Base-by-base conservation (phyloP, 1,140 invertebrate species). In the Papilio machaon region DNA sequence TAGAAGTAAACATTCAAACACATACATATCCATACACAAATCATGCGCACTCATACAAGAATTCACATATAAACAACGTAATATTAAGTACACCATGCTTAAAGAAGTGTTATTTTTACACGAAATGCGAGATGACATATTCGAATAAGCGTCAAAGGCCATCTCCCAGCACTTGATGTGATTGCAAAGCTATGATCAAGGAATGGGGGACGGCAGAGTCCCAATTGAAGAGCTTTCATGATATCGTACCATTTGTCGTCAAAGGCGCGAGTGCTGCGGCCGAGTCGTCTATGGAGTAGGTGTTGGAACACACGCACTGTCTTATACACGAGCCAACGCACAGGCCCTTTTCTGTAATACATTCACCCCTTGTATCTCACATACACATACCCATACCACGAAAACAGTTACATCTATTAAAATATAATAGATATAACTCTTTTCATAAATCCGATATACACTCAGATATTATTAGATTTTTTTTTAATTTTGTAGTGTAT, bases 321-420 rank as follows among this genome's bases (percentile, higher is more conserved):
- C 87, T 92, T 82, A 95, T 94, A 90, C 94, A 95, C 86, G 92
- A 91, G 87, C 92, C 92, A 83, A 94, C 89, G 89, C 94, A 95
- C 86, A 92, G 88, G 85, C 91, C 89, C 87, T 90, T 91, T 60
- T 91, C 92, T 93, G 91, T 82, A 91, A 91, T 86, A 91, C 79
- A 88, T 87, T 84, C 79, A 70, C 82, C 84, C 83, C 67, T 84
- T 89, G 82, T 84, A 85, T 58, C 79, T 54, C 73, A 74, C 47
- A 47, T 70, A 46, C 52, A 52, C 4, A 76, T 46, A 82, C 47
- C 35, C 23, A 58, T n/a, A 9, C 11, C 47, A 49, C 47, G 47
- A 49, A n/a, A 58, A 6, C 54, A 58, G 54, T 58, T 58, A 58
- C 54, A n/a, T 54, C 17, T n/a, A n/a, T 54, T 0, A n/a, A 15